Conservation (phyloP, 2,113 vertebrate genomes). For the Eulemur macaco region DNA sequence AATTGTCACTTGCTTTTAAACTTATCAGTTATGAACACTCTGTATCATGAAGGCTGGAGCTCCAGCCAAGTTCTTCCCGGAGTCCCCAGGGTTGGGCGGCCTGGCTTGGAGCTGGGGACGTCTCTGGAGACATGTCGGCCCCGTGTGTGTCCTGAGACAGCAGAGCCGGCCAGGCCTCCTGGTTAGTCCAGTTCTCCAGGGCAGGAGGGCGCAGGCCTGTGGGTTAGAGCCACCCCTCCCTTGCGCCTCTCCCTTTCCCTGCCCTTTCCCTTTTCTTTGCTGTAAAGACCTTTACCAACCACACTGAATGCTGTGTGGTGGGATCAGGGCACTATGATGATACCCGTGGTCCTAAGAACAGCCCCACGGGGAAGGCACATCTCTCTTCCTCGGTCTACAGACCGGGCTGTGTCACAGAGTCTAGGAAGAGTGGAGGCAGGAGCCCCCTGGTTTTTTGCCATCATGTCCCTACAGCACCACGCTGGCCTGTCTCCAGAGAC, state of each 20-base stretch:
- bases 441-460: not conserved
- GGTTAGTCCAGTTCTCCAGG: not conserved
- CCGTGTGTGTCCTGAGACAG: not conserved
- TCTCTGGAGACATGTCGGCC: not conserved
- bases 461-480: not conserved
- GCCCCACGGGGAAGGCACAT: not conserved
- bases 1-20: slow-evolving; percentile 73
- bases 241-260: not conserved
- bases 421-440: not conserved
- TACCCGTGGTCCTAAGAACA: not conserved
- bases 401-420: not conserved
- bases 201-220: not conserved
- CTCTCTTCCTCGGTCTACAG: not conserved
- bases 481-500: not conserved
- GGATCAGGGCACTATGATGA: not conserved
- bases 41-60: slow-evolving; percentile 36
- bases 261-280: not conserved
- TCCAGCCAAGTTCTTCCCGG: slow-evolving; percentile 37
- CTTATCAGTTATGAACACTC: slow-evolving; percentile 61
- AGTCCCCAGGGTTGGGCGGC: not conserved
- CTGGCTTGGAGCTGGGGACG: not conserved
- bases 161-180: not conserved
- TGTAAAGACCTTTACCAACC: not conserved
- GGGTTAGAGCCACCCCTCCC: not conserved
- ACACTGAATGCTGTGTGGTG: not conserved